Percentiles rank a stretch among this genome's conserved stretches.
phyloP scores from a whole-genome alignment of 2,797 vertebrate genomes.

The Eupleurogrammus muticus region DNA sequence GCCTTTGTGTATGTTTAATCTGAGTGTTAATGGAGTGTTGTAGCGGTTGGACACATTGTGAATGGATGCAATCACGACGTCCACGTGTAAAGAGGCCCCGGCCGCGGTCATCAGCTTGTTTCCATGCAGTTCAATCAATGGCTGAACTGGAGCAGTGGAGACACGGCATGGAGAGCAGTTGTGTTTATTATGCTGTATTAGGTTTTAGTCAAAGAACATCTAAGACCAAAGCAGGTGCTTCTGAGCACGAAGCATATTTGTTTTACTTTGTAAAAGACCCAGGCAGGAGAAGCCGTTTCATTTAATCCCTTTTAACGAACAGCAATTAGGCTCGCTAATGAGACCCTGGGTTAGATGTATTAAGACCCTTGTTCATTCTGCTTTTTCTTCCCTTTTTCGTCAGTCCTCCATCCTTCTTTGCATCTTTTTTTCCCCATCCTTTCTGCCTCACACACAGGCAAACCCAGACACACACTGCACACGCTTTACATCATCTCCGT shows the following conservation, averaged over 20 bases:
- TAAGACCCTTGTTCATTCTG: slow-evolving; percentile 64
- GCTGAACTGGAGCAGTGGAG: slow-evolving; percentile 50
- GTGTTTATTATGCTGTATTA: slow-evolving; percentile 82
- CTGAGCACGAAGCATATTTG: slow-evolving; percentile 68
- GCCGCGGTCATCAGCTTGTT: slow-evolving; percentile 52
- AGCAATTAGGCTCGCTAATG: slow-evolving; percentile 79
- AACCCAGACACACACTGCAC: slow-evolving; percentile 20
- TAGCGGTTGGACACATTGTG: slow-evolving; percentile 53
- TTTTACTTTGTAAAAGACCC: slow-evolving; percentile 78
- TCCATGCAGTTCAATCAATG: slow-evolving; percentile 74
- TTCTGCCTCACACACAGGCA: slow-evolving; percentile 28
- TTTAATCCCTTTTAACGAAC: slow-evolving; percentile 70
- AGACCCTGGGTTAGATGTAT: slow-evolving; percentile 65
- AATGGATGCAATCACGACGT: slow-evolving; percentile 73
- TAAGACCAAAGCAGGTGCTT: slow-evolving; percentile 78
- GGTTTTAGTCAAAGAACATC: slow-evolving; percentile 65
- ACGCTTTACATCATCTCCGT: slow-evolving; percentile 41
- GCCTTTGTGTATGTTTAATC: slow-evolving; percentile 61
- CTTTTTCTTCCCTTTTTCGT: slow-evolving; percentile 34
- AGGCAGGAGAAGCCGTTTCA: slow-evolving; percentile 53
- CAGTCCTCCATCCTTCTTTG: slow-evolving; percentile 21
- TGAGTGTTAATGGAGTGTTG: slow-evolving; percentile 75
- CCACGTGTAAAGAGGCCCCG: slow-evolving; percentile 50
- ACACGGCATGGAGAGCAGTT: slow-evolving; percentile 48
- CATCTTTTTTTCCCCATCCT: slow-evolving; percentile 19